These are phyloP conservation scores for Coelinius sp. DNA, from an alignment of 2,888 invertebrate genomes.

Conservation along the genomic window DNA sequence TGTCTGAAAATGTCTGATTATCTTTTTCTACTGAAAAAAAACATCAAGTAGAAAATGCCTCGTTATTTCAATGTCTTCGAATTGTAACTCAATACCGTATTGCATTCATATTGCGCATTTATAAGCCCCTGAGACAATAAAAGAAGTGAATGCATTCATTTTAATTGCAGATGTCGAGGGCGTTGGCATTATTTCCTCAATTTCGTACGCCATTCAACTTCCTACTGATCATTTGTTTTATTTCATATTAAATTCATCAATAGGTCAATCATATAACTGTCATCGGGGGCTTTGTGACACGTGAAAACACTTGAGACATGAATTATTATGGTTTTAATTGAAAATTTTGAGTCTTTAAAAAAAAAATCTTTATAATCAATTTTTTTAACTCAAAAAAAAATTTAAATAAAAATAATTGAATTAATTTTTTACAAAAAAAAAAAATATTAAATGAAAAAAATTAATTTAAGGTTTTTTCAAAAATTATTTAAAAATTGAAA, in stretches of 20 bases:
- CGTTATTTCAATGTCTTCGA: neutral
- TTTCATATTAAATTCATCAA: neutral
- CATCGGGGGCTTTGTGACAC: neutral
- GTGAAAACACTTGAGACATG: neutral
- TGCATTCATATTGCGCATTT: neutral
- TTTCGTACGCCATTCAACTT: slow-evolving; percentile 12
- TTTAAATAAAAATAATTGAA: too few relatives aligned
- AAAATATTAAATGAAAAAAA: too few relatives aligned
- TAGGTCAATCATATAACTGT: neutral
- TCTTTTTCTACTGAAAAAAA: neutral
- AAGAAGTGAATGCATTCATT: neutral
- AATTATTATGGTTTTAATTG: too few relatives aligned
- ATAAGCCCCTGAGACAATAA: neutral
- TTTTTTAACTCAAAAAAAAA: too few relatives aligned
- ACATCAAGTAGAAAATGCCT: neutral
- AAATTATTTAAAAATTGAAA: too few relatives aligned
- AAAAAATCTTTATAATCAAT: too few relatives aligned
- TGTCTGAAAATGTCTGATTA: too few relatives aligned
- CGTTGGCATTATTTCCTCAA: slow-evolving; percentile 13
- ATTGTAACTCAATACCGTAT: neutral
- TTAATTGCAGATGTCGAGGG: slow-evolving; percentile 3
- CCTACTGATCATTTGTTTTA: slow-evolving; percentile 10
- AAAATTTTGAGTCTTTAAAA: too few relatives aligned
- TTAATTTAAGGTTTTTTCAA: too few relatives aligned
- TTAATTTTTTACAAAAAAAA: too few relatives aligned